These are phyloP conservation scores for Cheilosia impressa DNA, from an alignment of 2,888 invertebrate genomes.

Conservation along the genomic window DNA sequence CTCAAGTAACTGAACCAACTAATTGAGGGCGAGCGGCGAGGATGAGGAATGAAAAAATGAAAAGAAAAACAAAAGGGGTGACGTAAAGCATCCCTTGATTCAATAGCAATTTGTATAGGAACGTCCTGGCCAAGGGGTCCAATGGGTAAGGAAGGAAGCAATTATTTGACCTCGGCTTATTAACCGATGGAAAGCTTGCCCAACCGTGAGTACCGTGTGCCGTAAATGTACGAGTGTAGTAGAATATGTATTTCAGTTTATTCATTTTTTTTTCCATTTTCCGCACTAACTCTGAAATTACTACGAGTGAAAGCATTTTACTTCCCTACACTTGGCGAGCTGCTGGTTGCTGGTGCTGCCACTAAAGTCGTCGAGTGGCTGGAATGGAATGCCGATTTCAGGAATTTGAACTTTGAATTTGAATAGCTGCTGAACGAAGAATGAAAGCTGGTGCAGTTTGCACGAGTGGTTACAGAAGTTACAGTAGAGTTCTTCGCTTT, in stretches of 20 bases:
- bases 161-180: constrained; percentile 75
- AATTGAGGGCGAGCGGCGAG: constrained; percentile 67
- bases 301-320: constrained; percentile 67
- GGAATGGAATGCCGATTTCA: constrained; percentile 47
- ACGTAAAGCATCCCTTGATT: constrained; percentile 36
- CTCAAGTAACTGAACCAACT: constrained; percentile 74
- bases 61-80: constrained; percentile 35
- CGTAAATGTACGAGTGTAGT: constrained; percentile 18
- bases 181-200: constrained; percentile 73
- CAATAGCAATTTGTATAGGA: constrained; percentile 39
- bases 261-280: not conserved
- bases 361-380: constrained; percentile 30
- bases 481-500: constrained; percentile 1
- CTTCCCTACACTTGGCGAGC: constrained; percentile 40
- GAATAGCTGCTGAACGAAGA: constrained; percentile 21
- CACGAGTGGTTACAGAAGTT: not conserved
- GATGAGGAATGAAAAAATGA: not conserved
- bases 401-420: constrained; percentile 55
- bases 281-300: constrained; percentile 46
- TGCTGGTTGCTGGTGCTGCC: not conserved
- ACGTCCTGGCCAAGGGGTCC: constrained; percentile 19
- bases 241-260: not conserved
- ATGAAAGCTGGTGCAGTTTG: constrained; percentile 22
- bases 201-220: constrained; percentile 51
- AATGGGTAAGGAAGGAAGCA: constrained; percentile 67